Conservation (phyloP, 2,888 invertebrate species). For the Cephus rjabovi region DNA sequence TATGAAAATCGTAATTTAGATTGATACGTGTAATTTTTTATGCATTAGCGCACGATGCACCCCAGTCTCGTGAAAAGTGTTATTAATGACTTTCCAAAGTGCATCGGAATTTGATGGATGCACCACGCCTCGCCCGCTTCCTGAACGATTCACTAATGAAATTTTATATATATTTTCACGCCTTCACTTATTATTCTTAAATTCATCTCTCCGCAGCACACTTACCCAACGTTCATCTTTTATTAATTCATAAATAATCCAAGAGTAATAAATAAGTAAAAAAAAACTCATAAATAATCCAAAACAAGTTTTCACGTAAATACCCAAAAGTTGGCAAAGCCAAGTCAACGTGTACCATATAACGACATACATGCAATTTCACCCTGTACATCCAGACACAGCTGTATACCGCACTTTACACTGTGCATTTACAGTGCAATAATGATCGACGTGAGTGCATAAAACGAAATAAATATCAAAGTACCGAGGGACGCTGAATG, state of each 20-base stretch:
- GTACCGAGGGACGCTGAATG: neutral
- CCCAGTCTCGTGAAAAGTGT: conserved; percentile 9
- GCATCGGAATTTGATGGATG: neutral
- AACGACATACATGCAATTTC: neutral
- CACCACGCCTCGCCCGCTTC: neutral
- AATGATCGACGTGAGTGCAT: neutral
- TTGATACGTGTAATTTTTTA: conserved; percentile 22
- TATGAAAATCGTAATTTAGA: conserved; percentile 18
- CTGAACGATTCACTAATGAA: neutral
- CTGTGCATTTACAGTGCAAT: neutral
- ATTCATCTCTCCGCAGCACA: neutral
- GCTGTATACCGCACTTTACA: neutral
- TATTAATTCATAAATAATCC: neutral
- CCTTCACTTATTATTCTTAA: neutral
- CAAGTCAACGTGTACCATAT: neutral
- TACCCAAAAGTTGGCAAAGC: neutral
- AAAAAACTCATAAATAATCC: neutral
- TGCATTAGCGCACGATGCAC: conserved; percentile 8
- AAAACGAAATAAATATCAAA: neutral
- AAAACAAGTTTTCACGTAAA: neutral
- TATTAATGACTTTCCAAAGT: conserved; percentile 7
- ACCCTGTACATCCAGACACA: neutral
- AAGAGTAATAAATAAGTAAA: neutral
- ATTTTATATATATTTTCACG: neutral
- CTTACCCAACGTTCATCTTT: neutral